phyloP scores from a whole-genome alignment of 1,140 invertebrate species.

The Drosophila sp. region DNA sequence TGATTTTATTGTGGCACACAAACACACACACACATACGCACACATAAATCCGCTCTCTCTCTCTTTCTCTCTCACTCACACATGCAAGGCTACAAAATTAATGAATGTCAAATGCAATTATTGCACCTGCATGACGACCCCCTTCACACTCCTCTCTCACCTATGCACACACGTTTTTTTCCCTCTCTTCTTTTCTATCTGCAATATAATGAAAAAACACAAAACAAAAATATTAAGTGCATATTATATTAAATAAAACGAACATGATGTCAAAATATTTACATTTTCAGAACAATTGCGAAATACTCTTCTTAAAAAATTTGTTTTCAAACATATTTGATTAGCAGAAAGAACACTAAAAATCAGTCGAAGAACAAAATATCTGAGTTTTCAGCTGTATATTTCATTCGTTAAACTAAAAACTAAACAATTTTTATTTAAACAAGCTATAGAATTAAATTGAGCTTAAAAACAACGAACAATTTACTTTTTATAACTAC shows the following conservation, averaged over 20 bases:
- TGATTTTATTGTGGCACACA: slow-evolving; percentile 38
- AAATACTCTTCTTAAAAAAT: background rate
- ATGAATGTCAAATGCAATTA: slow-evolving; percentile 77
- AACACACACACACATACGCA: background rate
- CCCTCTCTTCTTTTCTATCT: slow-evolving; percentile 3
- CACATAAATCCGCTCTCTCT: background rate
- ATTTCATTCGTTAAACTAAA: no score
- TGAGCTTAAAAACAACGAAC: no score
- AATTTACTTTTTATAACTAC: no score
- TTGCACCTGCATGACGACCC: slow-evolving; percentile 62
- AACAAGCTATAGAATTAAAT: no score
- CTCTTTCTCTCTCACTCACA: slow-evolving; percentile 3
- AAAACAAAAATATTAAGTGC: background rate
- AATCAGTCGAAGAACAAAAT: no score
- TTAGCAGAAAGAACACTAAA: background rate
- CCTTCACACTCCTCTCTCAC: background rate
- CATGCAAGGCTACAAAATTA: slow-evolving; percentile 52
- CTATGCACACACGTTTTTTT: slow-evolving; percentile 17
- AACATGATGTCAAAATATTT: background rate
- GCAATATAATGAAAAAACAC: background rate
- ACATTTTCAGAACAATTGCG: background rate
- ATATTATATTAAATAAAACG: background rate
- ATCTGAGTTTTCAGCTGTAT: no score
- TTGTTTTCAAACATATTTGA: background rate
- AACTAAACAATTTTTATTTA: no score